Evolutionary conservation across 2,888 invertebrate species (phyloP).

Genomic region (Ametastegia equiseti): DNA sequence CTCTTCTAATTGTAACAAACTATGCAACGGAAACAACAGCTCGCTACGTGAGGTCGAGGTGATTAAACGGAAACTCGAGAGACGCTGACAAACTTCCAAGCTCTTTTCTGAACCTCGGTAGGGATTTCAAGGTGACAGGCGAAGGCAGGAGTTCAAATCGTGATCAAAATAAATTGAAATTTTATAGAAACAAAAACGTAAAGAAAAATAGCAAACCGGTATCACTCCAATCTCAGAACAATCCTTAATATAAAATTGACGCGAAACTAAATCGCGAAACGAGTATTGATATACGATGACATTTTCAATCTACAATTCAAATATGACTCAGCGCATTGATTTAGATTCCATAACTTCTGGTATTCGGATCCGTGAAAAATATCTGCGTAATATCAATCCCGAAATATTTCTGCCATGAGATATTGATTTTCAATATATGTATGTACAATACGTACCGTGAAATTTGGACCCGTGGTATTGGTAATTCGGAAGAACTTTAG

Average conservation of each 20-base stretch:
- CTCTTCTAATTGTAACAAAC: slow-evolving; percentile 46
- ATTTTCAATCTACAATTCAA: background rate
- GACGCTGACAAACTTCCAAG: slow-evolving; percentile 41
- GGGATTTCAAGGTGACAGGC: slow-evolving; percentile 22
- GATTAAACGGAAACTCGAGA: slow-evolving; percentile 42
- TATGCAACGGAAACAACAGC: slow-evolving; percentile 35
- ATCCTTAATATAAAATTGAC: background rate
- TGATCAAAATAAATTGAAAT: slow-evolving; percentile 43
- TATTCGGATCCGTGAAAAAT: background rate
- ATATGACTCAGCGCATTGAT: background rate
- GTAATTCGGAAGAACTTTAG: background rate
- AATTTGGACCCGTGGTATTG: background rate
- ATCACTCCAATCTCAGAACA: background rate
- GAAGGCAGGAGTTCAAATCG: slow-evolving; percentile 29
- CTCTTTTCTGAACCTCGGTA: background rate
- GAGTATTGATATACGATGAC: background rate
- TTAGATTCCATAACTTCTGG: background rate
- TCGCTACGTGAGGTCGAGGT: slow-evolving; percentile 40
- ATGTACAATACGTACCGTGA: background rate
- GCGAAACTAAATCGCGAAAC: background rate
- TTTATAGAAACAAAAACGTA: background rate
- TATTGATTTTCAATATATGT: background rate
- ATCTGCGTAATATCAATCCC: background rate
- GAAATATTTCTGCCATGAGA: background rate
- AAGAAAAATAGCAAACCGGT: background rate